These are phyloP conservation scores for Dicentrarchus labrax DNA, from an alignment of 2,113 vertebrate genomes.

Conservation along the genomic window DNA sequence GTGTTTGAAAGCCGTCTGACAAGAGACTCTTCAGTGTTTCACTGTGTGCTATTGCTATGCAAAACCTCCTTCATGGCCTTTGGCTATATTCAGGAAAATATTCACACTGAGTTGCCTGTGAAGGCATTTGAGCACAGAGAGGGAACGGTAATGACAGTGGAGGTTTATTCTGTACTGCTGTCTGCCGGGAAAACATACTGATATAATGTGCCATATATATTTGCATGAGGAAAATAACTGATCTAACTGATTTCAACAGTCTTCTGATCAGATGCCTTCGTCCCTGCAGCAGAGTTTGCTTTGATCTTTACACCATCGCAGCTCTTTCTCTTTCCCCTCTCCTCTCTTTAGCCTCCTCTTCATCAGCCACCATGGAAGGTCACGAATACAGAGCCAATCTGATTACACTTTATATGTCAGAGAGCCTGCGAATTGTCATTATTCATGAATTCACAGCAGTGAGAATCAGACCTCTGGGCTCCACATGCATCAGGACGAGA, in stretches of 20 bases:
- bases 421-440: slow-evolving; percentile 43
- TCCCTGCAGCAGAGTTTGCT: slow-evolving; percentile 7
- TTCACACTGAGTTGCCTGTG: slow-evolving; percentile 35
- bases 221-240: slow-evolving; percentile 23
- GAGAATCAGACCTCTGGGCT: slow-evolving; percentile 27
- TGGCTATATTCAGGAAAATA: slow-evolving; percentile 52
- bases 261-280: slow-evolving; percentile 44
- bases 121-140: slow-evolving; percentile 38
- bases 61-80: slow-evolving; percentile 46
- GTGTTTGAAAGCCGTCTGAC: slow-evolving; percentile 62
- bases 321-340: background rate
- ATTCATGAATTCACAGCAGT: slow-evolving; percentile 61
- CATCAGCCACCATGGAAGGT: slow-evolving; percentile 31
- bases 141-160: background rate
- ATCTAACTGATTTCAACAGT: slow-evolving; percentile 2
- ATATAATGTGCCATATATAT: slow-evolving; percentile 11
- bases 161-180: slow-evolving; percentile 5
- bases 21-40: slow-evolving; percentile 38
- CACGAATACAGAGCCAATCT: background rate
- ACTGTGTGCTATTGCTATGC: slow-evolving; percentile 38
- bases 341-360: slow-evolving; percentile 19
- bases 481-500: slow-evolving; percentile 27
- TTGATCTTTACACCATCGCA: slow-evolving; percentile 29
- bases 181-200: slow-evolving; percentile 19
- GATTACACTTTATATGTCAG: slow-evolving; percentile 52